Conservation (phyloP, 1,140 invertebrate species). For the Monomorium pharaonis region DNA sequence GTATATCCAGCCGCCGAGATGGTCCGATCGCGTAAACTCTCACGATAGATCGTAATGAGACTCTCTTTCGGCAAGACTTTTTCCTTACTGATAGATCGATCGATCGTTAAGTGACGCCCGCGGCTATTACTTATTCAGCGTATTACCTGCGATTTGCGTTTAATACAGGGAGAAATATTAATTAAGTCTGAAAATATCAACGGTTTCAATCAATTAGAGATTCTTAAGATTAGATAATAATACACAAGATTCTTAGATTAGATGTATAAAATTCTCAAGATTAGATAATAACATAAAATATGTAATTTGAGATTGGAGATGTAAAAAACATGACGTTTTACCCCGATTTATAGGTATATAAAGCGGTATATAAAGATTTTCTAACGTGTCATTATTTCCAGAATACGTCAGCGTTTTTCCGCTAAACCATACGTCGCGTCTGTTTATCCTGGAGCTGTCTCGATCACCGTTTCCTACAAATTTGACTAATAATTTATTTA, state of each 20-base stretch:
- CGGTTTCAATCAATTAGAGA: background rate
- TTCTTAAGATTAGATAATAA: background rate
- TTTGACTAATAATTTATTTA: slow-evolving; percentile 27
- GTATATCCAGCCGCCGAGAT: slow-evolving; percentile 56
- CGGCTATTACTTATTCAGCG: background rate
- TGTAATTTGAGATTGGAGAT: background rate
- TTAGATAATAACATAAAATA: too few relatives aligned
- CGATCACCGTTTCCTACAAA: background rate
- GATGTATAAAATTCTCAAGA: too few relatives aligned
- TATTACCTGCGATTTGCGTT: background rate
- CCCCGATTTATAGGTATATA: too few relatives aligned
- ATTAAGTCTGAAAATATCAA: slow-evolving; percentile 3
- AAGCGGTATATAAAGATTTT: background rate
- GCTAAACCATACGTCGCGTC: background rate
- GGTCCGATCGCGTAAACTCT: slow-evolving; percentile 65
- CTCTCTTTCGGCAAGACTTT: slow-evolving; percentile 73
- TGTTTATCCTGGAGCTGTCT: background rate
- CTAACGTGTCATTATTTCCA: background rate
- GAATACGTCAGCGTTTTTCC: background rate
- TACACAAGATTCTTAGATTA: too few relatives aligned
- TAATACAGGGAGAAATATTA: background rate
- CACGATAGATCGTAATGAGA: slow-evolving; percentile 67
- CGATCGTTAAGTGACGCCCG: slow-evolving; percentile 43
- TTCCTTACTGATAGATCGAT: slow-evolving; percentile 65
- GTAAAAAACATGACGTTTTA: too few relatives aligned